These are phyloP conservation scores for Blera fallax DNA, from an alignment of 2,888 invertebrate genomes.

Conservation along the genomic window DNA sequence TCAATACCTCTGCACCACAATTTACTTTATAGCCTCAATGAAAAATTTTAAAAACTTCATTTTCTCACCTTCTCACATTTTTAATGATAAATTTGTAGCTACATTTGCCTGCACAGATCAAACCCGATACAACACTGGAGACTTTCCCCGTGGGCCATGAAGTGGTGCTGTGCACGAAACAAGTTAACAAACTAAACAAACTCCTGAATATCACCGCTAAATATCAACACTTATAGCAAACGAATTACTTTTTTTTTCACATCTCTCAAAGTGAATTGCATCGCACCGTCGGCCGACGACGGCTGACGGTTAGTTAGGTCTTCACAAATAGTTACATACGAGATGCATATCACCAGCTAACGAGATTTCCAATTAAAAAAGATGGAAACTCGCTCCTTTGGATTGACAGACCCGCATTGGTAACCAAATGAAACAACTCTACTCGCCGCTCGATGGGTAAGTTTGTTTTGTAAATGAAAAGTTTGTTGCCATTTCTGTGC, in stretches of 20 bases:
- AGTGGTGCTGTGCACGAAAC: not conserved
- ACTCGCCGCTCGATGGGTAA: not conserved
- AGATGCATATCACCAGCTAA: conserved; percentile 38
- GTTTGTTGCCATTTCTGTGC: not conserved
- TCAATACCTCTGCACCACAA: not conserved
- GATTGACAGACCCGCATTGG: not conserved
- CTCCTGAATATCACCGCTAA: not conserved
- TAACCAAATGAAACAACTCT: conserved; percentile 1
- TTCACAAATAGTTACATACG: conserved; percentile 16
- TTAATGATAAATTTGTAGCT: conserved; percentile 36
- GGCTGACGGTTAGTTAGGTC: conserved; percentile 5
- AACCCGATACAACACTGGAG: not conserved
- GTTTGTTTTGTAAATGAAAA: not conserved
- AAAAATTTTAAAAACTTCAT: conserved; percentile 6
- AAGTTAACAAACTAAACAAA: conserved; percentile 25
- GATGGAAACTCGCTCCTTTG: conserved; percentile 5
- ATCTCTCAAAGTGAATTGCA: not conserved
- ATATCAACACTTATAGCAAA: not conserved
- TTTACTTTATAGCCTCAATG: not conserved
- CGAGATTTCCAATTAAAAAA: conserved; percentile 54
- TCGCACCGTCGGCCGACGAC: not conserved
- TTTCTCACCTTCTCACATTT: conserved; percentile 26
- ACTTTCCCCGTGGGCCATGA: conserved; percentile 2
- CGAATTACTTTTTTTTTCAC: too few species aligned
- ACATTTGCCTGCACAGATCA: conserved; percentile 18